Conservation (phyloP, 2,888 invertebrate genomes). For the Oxyteleia sp. region DNA sequence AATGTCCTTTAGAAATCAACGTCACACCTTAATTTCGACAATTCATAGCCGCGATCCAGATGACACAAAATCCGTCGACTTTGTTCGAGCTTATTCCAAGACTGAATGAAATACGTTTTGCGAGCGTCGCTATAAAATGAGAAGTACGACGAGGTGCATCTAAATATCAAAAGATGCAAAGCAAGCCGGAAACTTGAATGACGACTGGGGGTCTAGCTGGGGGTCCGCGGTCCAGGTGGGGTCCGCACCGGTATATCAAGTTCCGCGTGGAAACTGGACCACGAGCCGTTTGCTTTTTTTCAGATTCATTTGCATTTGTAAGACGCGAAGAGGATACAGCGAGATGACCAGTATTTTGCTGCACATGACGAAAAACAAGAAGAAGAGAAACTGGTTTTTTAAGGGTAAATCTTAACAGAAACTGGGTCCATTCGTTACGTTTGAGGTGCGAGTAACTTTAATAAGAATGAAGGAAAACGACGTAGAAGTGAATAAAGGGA, state of each 20-base stretch:
- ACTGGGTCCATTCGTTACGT: conserved; percentile 11
- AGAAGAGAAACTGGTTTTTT: conserved; percentile 71
- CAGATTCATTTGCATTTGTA: conserved; percentile 65
- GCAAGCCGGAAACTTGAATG: conserved; percentile 82
- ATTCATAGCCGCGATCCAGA: too few species aligned
- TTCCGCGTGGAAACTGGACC: conserved; percentile 83
- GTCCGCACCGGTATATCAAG: conserved; percentile 84
- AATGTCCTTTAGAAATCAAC: too few species aligned
- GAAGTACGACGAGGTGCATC: too few species aligned
- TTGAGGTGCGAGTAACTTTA: conserved; percentile 29
- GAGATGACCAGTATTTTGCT: conserved; percentile 71
- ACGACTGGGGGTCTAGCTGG: conserved; percentile 85
- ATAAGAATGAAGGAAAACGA: conserved; percentile 12
- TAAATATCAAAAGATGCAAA: too few species aligned
- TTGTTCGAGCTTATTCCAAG: too few species aligned
- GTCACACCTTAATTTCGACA: too few species aligned
- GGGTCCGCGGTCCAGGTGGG: conserved; percentile 85
- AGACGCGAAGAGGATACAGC: conserved; percentile 78
- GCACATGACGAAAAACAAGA: conserved; percentile 45
- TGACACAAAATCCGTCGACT: too few species aligned
- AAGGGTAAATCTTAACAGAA: conserved; percentile 39
- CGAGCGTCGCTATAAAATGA: too few species aligned
- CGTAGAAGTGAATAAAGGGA: conserved; percentile 26
- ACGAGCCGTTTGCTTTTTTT: conserved; percentile 72
- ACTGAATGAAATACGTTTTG: too few species aligned